A percentile compares a stretch with the other conserved stretches of the same genome.
These are phyloP conservation scores for Orchesella flavescens DNA, from an alignment of 2,888 invertebrate genomes.

Conservation along the genomic window DNA sequence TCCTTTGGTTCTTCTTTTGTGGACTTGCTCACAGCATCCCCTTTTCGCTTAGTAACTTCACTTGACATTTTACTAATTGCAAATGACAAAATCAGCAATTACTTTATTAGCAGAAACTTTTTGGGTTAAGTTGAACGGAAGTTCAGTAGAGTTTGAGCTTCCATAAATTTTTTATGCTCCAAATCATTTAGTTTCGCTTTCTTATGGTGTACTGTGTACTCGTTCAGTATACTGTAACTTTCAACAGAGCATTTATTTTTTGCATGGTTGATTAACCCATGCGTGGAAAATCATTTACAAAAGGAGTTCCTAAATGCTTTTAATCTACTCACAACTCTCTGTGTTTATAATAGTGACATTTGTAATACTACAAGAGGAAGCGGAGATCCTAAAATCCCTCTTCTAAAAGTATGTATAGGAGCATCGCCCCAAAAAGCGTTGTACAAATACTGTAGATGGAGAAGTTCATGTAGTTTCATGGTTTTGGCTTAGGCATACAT, in stretches of 20 bases:
- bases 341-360: no score
- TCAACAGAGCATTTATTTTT: no score
- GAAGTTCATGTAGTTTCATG: conserved; percentile 51
- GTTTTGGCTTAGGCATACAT: background rate
- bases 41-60: conserved; percentile 52
- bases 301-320: no score
- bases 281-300: no score
- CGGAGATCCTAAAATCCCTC: conserved; percentile 14
- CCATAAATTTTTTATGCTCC: no score
- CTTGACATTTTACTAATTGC: conserved; percentile 27
- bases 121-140: background rate
- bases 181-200: no score
- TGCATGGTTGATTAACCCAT: no score
- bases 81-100: background rate
- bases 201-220: no score
- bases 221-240: no score
- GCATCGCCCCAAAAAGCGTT: background rate
- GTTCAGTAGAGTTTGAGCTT: no score
- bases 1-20: background rate
- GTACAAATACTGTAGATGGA: conserved; percentile 10
- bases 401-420: background rate
- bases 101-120: background rate
- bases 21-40: conserved; percentile 5
- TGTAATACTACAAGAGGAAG: background rate
- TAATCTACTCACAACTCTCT: no score